Evolutionary conservation across 2,888 invertebrate species (phyloP).

Genomic region (Eretmocerus hayati): DNA sequence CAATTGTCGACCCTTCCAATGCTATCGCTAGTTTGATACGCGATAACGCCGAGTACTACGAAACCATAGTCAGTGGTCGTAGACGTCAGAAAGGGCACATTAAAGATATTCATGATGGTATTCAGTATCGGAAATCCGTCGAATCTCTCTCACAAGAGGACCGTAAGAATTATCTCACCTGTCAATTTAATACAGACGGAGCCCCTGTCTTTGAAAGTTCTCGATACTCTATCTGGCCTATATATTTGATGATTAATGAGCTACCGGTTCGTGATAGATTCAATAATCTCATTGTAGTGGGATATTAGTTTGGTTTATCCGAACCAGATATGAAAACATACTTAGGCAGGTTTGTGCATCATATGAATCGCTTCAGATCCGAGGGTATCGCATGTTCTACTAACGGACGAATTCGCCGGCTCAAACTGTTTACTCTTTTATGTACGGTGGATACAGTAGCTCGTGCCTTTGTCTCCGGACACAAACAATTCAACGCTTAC

Average conservation of each 20-base stretch:
- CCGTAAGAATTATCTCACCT: background rate
- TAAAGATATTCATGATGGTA: constrained; percentile 4
- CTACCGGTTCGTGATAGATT: background rate
- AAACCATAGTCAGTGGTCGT: background rate
- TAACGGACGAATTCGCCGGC: background rate
- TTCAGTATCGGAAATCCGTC: background rate
- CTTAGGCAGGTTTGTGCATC: background rate
- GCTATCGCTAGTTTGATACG: background rate
- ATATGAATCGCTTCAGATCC: constrained; percentile 3
- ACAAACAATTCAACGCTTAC: background rate
- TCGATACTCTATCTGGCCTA: constrained; percentile 5
- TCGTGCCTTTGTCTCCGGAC: background rate
- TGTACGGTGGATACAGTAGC: constrained; percentile 1
- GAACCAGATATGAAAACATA: constrained; percentile 1
- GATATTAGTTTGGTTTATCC: background rate
- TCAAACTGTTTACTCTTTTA: constrained; percentile 2
- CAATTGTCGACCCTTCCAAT: constrained; percentile 1
- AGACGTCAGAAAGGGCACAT: background rate
- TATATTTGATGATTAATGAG: constrained; percentile 3
- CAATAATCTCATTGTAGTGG: background rate
- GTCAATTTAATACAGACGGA: background rate
- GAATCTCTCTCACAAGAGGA: background rate
- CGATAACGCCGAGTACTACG: constrained; percentile 2
- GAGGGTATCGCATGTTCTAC: constrained; percentile 1
- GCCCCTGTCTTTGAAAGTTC: background rate